These are phyloP conservation scores for Drosophila limbata DNA, from an alignment of 2,888 invertebrate genomes.

Conservation along the genomic window DNA sequence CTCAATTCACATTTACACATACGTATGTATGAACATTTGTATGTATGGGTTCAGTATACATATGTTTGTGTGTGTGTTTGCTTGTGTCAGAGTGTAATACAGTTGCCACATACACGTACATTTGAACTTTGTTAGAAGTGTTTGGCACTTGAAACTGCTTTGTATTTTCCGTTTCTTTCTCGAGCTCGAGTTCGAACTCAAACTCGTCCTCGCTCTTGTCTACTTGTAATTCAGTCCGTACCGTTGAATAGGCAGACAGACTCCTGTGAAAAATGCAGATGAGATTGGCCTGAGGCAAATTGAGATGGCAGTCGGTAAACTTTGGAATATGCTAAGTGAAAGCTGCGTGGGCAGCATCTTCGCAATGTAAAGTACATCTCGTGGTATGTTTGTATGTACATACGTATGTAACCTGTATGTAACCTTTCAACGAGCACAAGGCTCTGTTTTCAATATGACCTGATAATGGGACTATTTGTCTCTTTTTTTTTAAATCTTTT, in stretches of 20 bases:
- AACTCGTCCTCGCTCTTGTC: slow-evolving; percentile 26
- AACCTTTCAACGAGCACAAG: slow-evolving; percentile 5
- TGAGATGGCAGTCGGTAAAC: slow-evolving; percentile 3
- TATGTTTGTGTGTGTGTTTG: slow-evolving; percentile 6
- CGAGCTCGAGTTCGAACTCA: slow-evolving; percentile 1
- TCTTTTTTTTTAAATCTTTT: too few species aligned
- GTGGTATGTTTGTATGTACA: too few species aligned
- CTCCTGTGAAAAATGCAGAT: slow-evolving; percentile 48
- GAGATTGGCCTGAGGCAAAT: slow-evolving; percentile 26
- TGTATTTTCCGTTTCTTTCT: slow-evolving; percentile 17
- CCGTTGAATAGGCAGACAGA: slow-evolving; percentile 23
- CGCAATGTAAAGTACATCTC: not conserved
- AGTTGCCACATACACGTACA: slow-evolving; percentile 46
- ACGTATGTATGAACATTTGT: slow-evolving; percentile 3
- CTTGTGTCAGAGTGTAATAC: slow-evolving; percentile 22
- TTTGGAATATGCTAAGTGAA: slow-evolving; percentile 42
- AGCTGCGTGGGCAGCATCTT: slow-evolving; percentile 36
- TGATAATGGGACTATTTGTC: slow-evolving; percentile 2
- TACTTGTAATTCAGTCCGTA: slow-evolving; percentile 35
- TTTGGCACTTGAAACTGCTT: slow-evolving; percentile 61
- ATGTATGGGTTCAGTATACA: not conserved
- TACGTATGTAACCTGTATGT: slow-evolving; percentile 7
- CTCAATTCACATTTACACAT: slow-evolving; percentile 4
- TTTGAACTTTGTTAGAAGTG: slow-evolving; percentile 52
- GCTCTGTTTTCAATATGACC: slow-evolving; percentile 10